phyloP scores from a whole-genome alignment of 2,888 invertebrate species.

The Aleiodes leptofemur region DNA sequence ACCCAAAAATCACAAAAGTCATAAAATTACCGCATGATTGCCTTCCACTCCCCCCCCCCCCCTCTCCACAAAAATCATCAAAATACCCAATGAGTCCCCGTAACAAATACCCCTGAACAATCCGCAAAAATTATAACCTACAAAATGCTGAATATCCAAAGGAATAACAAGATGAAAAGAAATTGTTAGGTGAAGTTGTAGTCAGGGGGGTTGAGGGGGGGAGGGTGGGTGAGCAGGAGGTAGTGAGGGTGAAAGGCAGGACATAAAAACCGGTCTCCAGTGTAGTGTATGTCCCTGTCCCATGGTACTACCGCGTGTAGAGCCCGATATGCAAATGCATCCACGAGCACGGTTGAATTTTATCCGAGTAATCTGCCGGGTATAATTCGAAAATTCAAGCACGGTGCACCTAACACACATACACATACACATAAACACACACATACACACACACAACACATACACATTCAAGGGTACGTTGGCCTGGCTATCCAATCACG shows the following conservation, averaged over 20 bases:
- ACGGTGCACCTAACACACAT: constrained; percentile 35
- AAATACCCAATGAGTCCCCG: no score
- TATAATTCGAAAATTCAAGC: constrained; percentile 67
- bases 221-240: background rate
- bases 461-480: background rate
- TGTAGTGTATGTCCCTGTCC: constrained; percentile 31
- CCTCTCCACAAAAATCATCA: no score
- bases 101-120: no score
- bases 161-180: constrained; percentile 30
- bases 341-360: constrained; percentile 63
- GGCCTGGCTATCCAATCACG: constrained; percentile 32
- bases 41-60: no score
- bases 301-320: constrained; percentile 38
- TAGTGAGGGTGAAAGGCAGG: constrained; percentile 21
- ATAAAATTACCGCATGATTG: no score
- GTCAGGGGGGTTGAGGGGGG: background rate
- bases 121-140: no score
- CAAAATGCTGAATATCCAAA: background rate
- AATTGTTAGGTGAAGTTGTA: constrained; percentile 13
- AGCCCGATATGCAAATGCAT: constrained; percentile 63
- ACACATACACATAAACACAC: background rate
- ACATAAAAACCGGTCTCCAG: constrained; percentile 42
- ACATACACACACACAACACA: background rate
- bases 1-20: no score
- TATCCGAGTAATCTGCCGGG: constrained; percentile 68